Percentiles rank a stretch among this genome's conserved stretches.
These are phyloP conservation scores for Eugnorisma glareosa DNA, from an alignment of 2,888 invertebrate genomes.

Conservation along the genomic window DNA sequence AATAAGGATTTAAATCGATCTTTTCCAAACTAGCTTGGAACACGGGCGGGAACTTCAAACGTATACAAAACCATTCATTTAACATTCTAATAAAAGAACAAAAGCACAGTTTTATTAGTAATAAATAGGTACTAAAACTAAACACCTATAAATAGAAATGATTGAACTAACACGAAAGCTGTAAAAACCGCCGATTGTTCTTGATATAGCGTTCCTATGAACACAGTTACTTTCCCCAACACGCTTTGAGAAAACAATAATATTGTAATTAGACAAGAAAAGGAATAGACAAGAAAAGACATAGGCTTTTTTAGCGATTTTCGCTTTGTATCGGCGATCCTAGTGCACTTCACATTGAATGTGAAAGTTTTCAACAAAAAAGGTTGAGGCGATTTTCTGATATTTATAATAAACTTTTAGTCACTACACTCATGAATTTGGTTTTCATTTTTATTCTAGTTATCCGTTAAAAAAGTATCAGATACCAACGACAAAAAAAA, in stretches of 20 bases:
- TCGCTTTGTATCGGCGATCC: neutral
- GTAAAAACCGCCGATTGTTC: slow-evolving; percentile 46
- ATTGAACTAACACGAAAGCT: slow-evolving; percentile 41
- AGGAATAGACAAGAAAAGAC: no score
- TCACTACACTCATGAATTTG: no score
- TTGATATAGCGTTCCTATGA: slow-evolving; percentile 14
- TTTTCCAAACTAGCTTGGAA: neutral
- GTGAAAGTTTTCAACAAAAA: slow-evolving; percentile 5
- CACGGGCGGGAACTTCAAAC: neutral
- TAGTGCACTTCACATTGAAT: neutral
- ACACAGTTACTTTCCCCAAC: slow-evolving; percentile 33
- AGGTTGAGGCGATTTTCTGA: neutral
- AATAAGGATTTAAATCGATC: neutral
- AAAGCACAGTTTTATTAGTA: slow-evolving; percentile 32
- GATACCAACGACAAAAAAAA: neutral
- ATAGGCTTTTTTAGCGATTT: neutral
- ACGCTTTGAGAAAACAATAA: slow-evolving; percentile 25
- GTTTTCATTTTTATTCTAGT: no score
- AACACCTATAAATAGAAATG: slow-evolving; percentile 37
- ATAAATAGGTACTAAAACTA: slow-evolving; percentile 39
- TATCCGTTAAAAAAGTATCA: neutral
- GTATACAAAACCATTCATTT: neutral
- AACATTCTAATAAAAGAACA: slow-evolving; percentile 7
- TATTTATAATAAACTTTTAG: neutral
- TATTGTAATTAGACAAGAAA: no score